Evolutionary conservation across 1,140 invertebrate genomes (phyloP).

Genomic region (Drosophila sp.): DNA sequence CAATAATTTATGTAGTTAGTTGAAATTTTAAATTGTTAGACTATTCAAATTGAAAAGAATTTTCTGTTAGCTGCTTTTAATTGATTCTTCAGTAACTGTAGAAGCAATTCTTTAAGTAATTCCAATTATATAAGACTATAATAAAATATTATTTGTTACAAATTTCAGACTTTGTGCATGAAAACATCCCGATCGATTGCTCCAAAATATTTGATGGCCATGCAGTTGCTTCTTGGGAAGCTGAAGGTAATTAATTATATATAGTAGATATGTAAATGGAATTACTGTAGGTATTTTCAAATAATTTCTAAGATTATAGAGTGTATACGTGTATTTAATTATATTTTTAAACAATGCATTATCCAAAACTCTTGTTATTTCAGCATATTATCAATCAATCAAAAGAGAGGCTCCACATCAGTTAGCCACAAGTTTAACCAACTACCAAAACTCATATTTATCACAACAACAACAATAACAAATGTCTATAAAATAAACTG

Average conservation of each 20-base stretch:
- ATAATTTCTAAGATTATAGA: too few relatives aligned
- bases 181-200: constrained; percentile 26
- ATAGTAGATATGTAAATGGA: neutral
- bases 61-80: too few relatives aligned
- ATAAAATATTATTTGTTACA: too few relatives aligned
- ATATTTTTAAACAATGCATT: neutral
- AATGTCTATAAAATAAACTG: neutral
- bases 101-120: too few relatives aligned
- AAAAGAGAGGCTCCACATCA: constrained; percentile 26
- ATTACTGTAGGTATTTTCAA: too few relatives aligned
- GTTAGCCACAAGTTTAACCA: constrained; percentile 24
- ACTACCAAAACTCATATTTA: constrained; percentile 38
- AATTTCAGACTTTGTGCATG: constrained; percentile 29
- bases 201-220: constrained; percentile 35
- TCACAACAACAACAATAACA: constrained; percentile 40
- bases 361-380: neutral
- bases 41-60: too few relatives aligned
- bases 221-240: constrained; percentile 23
- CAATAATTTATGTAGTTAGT: too few relatives aligned
- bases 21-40: too few relatives aligned
- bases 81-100: too few relatives aligned
- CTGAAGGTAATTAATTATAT: constrained; percentile 28
- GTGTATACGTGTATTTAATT: neutral
- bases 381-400: constrained; percentile 33
- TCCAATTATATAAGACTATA: neutral